Evolutionary conservation across 2,888 invertebrate genomes (phyloP).

Genomic region (Acanthoscelides obtectus): DNA sequence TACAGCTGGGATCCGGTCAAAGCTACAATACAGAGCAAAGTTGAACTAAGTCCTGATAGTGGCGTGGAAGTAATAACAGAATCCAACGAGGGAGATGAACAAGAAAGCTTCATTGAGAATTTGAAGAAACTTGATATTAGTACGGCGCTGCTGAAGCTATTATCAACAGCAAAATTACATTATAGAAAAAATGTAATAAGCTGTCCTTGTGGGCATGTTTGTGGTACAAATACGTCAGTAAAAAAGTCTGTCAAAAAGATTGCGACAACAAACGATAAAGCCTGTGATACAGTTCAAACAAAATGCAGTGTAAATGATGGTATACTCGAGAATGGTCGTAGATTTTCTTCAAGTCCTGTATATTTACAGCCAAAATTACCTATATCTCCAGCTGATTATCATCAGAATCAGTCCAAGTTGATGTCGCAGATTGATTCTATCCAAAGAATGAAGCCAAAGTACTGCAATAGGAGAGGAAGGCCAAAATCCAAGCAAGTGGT

Average conservation of each 20-base stretch:
- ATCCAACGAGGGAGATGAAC: slow-evolving; percentile 4
- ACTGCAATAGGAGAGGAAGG: slow-evolving; percentile 46
- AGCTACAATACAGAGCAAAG: background rate
- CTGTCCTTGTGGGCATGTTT: slow-evolving; percentile 58
- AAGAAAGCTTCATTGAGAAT: slow-evolving; percentile 4
- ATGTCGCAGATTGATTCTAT: slow-evolving; percentile 33
- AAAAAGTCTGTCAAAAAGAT: slow-evolving; percentile 24
- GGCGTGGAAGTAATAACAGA: background rate
- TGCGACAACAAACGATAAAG: slow-evolving; percentile 19
- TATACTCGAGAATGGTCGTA: slow-evolving; percentile 16
- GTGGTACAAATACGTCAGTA: slow-evolving; percentile 34
- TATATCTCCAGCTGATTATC: slow-evolving; percentile 11
- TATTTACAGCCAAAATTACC: slow-evolving; percentile 21
- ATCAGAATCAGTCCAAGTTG: slow-evolving; percentile 15
- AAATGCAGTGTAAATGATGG: slow-evolving; percentile 15
- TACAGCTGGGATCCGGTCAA: slow-evolving; percentile 67
- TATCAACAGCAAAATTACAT: slow-evolving; percentile 53
- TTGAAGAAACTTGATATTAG: slow-evolving; percentile 24
- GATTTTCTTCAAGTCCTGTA: slow-evolving; percentile 14
- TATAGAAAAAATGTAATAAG: slow-evolving; percentile 44
- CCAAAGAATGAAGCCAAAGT: slow-evolving; percentile 41
- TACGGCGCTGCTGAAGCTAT: slow-evolving; percentile 51
- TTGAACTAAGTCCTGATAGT: slow-evolving; percentile 1
- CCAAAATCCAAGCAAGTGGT: slow-evolving; percentile 59
- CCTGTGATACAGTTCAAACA: slow-evolving; percentile 17